Evolutionary conservation across 92 coral and sea anemone species (phyloP), one percentile per base, ranked within the genome.

Genomic region (Virgularia gustaviana): DNA sequence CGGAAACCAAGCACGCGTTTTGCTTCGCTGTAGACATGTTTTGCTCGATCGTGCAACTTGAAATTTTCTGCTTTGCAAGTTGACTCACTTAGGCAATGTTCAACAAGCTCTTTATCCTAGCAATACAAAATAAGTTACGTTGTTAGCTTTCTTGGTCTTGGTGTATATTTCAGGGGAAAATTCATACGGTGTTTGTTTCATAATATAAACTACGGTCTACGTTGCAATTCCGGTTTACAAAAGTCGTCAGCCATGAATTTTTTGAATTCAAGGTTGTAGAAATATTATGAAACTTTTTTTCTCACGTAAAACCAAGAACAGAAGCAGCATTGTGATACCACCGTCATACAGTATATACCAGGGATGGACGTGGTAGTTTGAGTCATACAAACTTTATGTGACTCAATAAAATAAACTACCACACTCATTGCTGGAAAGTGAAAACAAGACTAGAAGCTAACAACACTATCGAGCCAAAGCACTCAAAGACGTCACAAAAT

Each of bases 21-120:
- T 23, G 98, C 96, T 61, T 92, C 98, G 6, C 96, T 84, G 79
- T 92, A 92, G 23, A 92, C 98, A 70, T 92, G 98, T 52, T 78
- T 87, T 28, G 98, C 96, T 42, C 98, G 67, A 83, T 89, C 87
- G 57, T 89, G 89, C 36, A 92, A 82, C 58, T 92, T 92, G 68
- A 92, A 89, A 68, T 85, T 86, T 60, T 64, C 77, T 8, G 89
- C 96, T 1, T 80, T 85, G 1, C 87, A 73, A 7, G 98, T 92
- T 33, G 98, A 92, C 22, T 86, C 84, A 71, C 98, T 92, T 83
- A 89, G 71, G 71, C 96, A 92, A 36, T 83, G 52, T 33, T 71
- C 72, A n/a, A 92, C 49, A 4, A 92, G 79, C 61, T 89, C 90
- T 1, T 77, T 88, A 36, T 92, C 98, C 98, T 92, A 55, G 47